phyloP scores from a whole-genome alignment of 1,140 invertebrate species.

The Drosophila tsacasi region DNA sequence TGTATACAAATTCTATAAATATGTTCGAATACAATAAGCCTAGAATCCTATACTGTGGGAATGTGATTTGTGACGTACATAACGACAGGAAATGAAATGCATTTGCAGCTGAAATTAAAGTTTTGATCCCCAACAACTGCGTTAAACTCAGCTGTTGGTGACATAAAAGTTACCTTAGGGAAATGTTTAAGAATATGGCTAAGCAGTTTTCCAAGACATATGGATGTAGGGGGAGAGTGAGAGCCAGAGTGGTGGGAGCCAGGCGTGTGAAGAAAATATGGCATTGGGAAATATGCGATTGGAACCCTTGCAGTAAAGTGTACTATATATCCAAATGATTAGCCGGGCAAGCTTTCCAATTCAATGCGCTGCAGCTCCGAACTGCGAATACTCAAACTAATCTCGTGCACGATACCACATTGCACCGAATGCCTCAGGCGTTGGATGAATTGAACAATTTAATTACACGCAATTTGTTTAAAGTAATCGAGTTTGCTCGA shows the following conservation, averaged over 20 bases:
- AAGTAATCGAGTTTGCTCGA: neutral
- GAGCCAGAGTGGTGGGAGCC: neutral
- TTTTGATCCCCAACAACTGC: no score
- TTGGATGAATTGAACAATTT: conserved; percentile 69
- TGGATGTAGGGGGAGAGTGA: neutral
- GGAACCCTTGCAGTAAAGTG: neutral
- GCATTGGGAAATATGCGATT: neutral
- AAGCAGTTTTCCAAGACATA: neutral
- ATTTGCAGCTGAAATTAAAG: no score
- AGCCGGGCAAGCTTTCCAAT: conserved; percentile 16
- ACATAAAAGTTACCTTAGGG: no score
- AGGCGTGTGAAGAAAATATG: neutral
- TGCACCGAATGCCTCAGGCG: conserved; percentile 37
- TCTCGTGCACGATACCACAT: conserved; percentile 38
- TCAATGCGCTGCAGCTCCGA: conserved; percentile 6
- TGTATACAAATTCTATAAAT: no score
- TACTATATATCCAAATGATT: conserved; percentile 5
- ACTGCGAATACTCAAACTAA: conserved; percentile 8
- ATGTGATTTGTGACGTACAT: no score
- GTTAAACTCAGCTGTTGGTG: no score
- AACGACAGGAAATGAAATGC: no score
- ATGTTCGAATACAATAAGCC: no score
- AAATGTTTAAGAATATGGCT: neutral
- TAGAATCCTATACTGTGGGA: no score
- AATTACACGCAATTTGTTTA: conserved; percentile 45